A percentile compares a stretch with the other conserved stretches of the same genome.
phyloP scores from a whole-genome alignment of 2,888 invertebrate species.

The Trichogramma dendrolimi region DNA sequence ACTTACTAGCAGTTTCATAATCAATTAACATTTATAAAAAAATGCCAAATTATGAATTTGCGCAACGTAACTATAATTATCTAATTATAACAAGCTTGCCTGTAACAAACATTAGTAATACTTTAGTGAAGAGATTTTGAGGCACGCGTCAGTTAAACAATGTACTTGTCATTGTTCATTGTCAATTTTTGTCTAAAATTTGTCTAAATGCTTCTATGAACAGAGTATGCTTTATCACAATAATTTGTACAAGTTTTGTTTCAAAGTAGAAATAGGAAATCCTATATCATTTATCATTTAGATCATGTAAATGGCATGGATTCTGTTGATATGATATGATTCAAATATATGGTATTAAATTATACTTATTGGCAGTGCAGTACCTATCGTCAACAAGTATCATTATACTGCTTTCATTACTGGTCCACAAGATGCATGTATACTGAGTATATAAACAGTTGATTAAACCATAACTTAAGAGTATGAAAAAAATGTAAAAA shows the following conservation, averaged over 20 bases:
- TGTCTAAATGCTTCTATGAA: conserved; percentile 20
- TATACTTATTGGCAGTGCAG: not conserved
- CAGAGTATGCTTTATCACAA: conserved; percentile 30
- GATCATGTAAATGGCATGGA: conserved; percentile 18
- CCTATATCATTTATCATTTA: conserved; percentile 18
- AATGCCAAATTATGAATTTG: conserved; percentile 11
- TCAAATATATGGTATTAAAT: conserved; percentile 19
- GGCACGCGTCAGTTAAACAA: conserved; percentile 40
- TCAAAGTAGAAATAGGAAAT: conserved; percentile 24
- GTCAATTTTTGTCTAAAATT: conserved; percentile 13
- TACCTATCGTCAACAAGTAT: too few relatives aligned
- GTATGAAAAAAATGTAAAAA: too few relatives aligned
- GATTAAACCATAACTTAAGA: too few relatives aligned
- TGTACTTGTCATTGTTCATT: conserved; percentile 26
- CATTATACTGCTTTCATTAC: too few relatives aligned
- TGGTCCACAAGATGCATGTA: too few relatives aligned
- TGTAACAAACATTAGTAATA: conserved; percentile 24
- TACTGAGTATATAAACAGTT: too few relatives aligned
- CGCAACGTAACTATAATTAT: conserved; percentile 23
- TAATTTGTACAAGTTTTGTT: conserved; percentile 27
- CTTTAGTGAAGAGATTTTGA: conserved; percentile 30
- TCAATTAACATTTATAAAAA: conserved; percentile 2
- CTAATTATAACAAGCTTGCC: conserved; percentile 25
- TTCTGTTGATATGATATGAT: conserved; percentile 20
- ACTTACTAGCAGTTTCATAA: not conserved